These are phyloP conservation scores for Pholis gunnellus DNA, from an alignment of 2,113 vertebrate genomes.

Conservation along the genomic window DNA sequence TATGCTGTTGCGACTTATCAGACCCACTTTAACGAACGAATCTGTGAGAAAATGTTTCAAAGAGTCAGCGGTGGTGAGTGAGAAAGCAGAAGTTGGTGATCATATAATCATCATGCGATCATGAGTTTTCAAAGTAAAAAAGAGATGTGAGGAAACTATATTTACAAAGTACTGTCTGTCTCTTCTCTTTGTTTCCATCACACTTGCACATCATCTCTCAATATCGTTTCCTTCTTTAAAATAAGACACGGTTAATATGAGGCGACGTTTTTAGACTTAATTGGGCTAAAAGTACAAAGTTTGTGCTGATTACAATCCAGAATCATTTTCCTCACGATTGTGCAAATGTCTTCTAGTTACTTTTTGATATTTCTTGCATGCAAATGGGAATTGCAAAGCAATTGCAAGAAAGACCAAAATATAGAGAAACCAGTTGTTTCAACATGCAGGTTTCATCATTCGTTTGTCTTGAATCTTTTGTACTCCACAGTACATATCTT, in stretches of 20 bases:
- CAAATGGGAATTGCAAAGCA: background rate
- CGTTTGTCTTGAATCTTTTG: background rate
- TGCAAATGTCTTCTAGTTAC: background rate
- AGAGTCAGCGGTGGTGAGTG: rapidly evolving
- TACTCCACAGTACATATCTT: background rate
- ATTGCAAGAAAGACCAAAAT: background rate
- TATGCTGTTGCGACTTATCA: slow-evolving; percentile 32
- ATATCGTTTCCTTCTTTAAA: background rate
- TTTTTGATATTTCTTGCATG: background rate
- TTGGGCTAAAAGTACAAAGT: background rate
- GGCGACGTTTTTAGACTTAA: background rate
- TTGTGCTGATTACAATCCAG: background rate
- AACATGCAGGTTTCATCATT: background rate
- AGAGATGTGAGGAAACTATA: background rate
- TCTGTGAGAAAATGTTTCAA: slow-evolving; percentile 53
- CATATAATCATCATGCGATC: background rate
- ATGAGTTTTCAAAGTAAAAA: background rate
- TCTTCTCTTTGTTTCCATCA: background rate
- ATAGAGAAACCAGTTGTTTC: background rate
- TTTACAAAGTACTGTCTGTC: background rate
- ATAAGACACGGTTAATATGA: background rate
- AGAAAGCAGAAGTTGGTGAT: slow-evolving; percentile 10
- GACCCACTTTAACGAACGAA: slow-evolving; percentile 37
- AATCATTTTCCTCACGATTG: background rate
- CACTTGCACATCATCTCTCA: background rate